These are phyloP conservation scores for Crax fasciolata DNA, from an alignment of 2,797 vertebrate species.

Conservation along the genomic window DNA sequence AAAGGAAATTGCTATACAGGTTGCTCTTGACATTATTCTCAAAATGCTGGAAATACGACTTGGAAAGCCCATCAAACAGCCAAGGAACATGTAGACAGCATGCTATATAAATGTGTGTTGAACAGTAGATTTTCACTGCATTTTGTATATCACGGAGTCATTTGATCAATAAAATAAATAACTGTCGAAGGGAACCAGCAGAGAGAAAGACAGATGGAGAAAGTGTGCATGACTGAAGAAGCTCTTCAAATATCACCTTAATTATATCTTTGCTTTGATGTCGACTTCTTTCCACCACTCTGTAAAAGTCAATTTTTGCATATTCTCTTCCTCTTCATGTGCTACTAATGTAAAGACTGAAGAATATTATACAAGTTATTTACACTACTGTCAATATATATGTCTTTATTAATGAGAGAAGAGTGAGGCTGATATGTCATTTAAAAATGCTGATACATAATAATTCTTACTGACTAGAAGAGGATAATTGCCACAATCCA, in stretches of 20 bases:
- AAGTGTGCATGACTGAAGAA: background rate
- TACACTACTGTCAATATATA: background rate
- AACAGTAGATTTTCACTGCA: background rate
- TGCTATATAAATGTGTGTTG: background rate
- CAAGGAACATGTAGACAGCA: background rate
- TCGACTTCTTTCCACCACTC: background rate
- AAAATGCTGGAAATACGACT: background rate
- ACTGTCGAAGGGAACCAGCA: background rate
- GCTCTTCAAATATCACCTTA: conserved; percentile 27
- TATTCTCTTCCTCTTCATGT: background rate
- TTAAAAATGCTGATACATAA: background rate
- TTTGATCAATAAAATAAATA: background rate
- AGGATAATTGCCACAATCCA: background rate
- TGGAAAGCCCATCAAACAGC: background rate
- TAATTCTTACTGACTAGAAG: background rate
- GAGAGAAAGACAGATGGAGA: background rate
- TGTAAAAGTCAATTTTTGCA: background rate
- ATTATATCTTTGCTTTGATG: background rate
- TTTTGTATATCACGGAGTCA: background rate
- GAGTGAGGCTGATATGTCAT: background rate
- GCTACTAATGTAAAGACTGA: background rate
- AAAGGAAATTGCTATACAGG: conserved; percentile 9
- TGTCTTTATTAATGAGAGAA: background rate
- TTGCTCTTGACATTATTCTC: background rate
- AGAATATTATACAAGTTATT: background rate